phyloP scores from a whole-genome alignment of 2,797 vertebrate genomes.

The Gymnodraco acuticeps region DNA sequence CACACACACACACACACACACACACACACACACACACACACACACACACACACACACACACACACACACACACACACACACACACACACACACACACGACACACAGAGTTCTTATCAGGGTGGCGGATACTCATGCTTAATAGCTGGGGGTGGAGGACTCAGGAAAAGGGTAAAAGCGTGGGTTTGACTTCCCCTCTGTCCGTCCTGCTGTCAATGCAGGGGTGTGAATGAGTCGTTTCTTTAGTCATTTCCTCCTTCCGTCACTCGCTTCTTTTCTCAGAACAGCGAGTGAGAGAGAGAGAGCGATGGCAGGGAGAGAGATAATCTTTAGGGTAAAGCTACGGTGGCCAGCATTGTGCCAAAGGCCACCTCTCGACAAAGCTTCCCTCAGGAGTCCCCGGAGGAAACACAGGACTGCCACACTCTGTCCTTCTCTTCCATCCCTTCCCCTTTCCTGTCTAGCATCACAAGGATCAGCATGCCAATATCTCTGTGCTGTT shows the following conservation, averaged over 20 bases:
- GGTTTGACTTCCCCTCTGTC: slow-evolving; percentile 71
- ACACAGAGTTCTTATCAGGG: slow-evolving; percentile 35
- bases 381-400: slow-evolving; percentile 29
- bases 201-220: slow-evolving; percentile 64
- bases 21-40: too few relatives aligned
- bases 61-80: too few relatives aligned
- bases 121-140: slow-evolving; percentile 38
- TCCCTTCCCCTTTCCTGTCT: slow-evolving; percentile 12
- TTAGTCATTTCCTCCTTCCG: slow-evolving; percentile 80
- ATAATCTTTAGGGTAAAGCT: slow-evolving; percentile 54
- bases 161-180: slow-evolving; percentile 67
- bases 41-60: too few relatives aligned
- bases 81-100: slow-evolving; percentile 4
- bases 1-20: too few relatives aligned
- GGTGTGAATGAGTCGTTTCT: slow-evolving; percentile 78
- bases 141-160: slow-evolving; percentile 43
- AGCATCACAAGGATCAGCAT: slow-evolving; percentile 1
- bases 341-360: slow-evolving; percentile 51
- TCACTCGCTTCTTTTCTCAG: slow-evolving; percentile 61
- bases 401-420: slow-evolving; percentile 36
- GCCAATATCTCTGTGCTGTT: not conserved
- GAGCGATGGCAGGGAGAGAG: slow-evolving; percentile 53
- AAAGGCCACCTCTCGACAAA: slow-evolving; percentile 62
- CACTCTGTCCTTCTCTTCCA: not conserved
- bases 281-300: slow-evolving; percentile 51